Evolutionary conservation across 2,888 invertebrate species (phyloP), one percentile per base, ranked within the genome.

Genomic region (Alviniconcha strummeri): DNA sequence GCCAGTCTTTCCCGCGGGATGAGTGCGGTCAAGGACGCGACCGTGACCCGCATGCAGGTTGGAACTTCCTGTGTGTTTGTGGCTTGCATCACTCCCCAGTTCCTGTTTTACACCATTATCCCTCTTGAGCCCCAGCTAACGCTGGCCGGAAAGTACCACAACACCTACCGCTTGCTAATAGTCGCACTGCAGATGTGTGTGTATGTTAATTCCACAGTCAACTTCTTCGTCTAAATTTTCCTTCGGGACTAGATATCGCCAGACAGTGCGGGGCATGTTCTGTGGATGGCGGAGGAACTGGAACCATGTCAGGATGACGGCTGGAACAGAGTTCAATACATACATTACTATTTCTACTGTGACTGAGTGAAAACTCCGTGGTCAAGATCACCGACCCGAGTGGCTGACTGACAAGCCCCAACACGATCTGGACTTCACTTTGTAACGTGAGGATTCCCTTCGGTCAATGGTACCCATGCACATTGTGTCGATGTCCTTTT

Each of bases 11-110:
- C 57, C n/a, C 76, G 76, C 8, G 11, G 15, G 4, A n/a, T 9
- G 19, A 71, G 19, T n/a, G 71, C 71, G 9, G n/a, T 19, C 71
- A 71, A 19, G 19, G 76, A 77, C 13, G 76, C 57, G 76, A 57
- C 76, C 7, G 19, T 77, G 57, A 77, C 76, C 11, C 76, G 76
- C 57, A 77, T 57, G 76, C 76, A 57, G 7, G 19, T 77, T 13
- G 76, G 57, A 5, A 36, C 7, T 6, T 77, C 76, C 57, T n/a
- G 56, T 77, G 19, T 77, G 76, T 77, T 57, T 19, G 19, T 77
- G 19, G 19, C 57, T 36, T 60, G 76, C 19, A 57, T 57, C 57
- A 57, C 19, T 8, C 76, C 76, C 57, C n/a, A n/a, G 11, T 19
- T 57, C 11, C 11, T 13, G 11, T 19, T 36, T 1, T 56, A 57